Conservation (phyloP, 2,888 invertebrate genomes). For the Homarus gammarus region DNA sequence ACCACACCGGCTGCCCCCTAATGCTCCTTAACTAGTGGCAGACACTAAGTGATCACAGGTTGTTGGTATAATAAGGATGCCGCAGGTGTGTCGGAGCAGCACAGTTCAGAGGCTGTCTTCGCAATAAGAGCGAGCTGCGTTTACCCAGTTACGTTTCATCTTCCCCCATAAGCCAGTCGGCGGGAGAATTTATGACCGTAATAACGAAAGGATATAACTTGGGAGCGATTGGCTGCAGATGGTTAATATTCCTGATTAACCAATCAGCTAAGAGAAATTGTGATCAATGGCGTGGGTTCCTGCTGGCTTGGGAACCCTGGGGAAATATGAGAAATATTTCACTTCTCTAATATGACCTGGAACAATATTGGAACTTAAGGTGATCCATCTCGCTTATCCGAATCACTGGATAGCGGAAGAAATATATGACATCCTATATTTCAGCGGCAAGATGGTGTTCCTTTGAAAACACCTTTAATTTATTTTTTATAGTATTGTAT, state of each 20-base stretch:
- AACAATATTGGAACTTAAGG: neutral
- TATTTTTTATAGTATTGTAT: too few relatives aligned
- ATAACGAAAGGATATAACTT: slow-evolving; percentile 43
- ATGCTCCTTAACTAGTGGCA: neutral
- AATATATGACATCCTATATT: slow-evolving; percentile 10
- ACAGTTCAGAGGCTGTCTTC: neutral
- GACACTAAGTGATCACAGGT: neutral
- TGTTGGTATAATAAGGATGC: neutral
- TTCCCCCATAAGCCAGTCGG: neutral
- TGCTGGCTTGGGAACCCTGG: neutral
- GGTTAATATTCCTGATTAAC: slow-evolving; percentile 39
- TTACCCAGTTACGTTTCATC: neutral
- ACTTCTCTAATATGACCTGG: neutral
- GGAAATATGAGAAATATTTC: slow-evolving; percentile 1
- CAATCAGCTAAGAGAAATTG: slow-evolving; percentile 7
- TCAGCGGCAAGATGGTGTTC: neutral
- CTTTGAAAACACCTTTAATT: neutral
- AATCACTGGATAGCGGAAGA: slow-evolving; percentile 17
- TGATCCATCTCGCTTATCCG: slow-evolving; percentile 28
- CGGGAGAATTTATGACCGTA: slow-evolving; percentile 20
- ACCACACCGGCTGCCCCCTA: neutral
- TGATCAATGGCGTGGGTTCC: neutral
- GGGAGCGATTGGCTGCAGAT: slow-evolving; percentile 29
- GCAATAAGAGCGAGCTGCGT: neutral
- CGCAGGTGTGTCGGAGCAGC: neutral